Percentiles rank a stretch among this genome's conserved stretches.
phyloP scores from a whole-genome alignment of 2,888 invertebrate genomes.

The Biston stratarius region DNA sequence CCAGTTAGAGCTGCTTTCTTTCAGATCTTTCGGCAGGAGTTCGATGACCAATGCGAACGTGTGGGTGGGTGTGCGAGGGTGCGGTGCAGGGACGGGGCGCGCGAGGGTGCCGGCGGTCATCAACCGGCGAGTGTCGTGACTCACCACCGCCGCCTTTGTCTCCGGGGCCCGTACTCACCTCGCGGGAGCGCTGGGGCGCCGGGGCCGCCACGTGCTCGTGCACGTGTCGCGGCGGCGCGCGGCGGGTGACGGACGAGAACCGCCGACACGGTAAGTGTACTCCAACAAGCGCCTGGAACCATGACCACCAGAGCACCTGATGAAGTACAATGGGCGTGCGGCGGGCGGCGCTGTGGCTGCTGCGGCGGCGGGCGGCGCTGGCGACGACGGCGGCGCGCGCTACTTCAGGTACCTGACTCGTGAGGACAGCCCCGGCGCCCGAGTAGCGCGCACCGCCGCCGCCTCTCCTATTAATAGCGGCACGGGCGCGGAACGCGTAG shows the following conservation, averaged over 20 bases:
- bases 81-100: conserved; percentile 61
- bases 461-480: conserved; percentile 73
- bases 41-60: conserved; percentile 82
- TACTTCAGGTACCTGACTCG: conserved; percentile 99
- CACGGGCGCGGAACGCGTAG: conserved; percentile 47
- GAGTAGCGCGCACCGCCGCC: conserved; percentile 93
- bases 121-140: conserved; percentile 74
- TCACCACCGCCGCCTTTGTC: conserved; percentile 74
- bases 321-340: conserved; percentile 99
- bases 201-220: conserved; percentile 59
- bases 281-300: conserved; percentile 99
- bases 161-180: conserved; percentile 60
- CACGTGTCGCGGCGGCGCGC: conserved; percentile 39
- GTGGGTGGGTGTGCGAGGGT: conserved; percentile 72
- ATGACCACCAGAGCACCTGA: conserved; percentile 98
- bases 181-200: conserved; percentile 45
- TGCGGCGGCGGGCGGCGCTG: conserved; percentile 43
- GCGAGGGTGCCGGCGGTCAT: conserved; percentile 63
- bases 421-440: conserved; percentile 93
- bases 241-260: conserved; percentile 64
- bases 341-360: conserved; percentile 89
- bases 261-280: conserved; percentile 97
- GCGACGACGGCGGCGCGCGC: conserved; percentile 93
- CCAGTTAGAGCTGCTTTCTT: conserved; percentile 82
- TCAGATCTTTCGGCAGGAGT: conserved; percentile 76